These are phyloP conservation scores for Drosophila incognita DNA, from an alignment of 2,888 invertebrate genomes.

Conservation along the genomic window DNA sequence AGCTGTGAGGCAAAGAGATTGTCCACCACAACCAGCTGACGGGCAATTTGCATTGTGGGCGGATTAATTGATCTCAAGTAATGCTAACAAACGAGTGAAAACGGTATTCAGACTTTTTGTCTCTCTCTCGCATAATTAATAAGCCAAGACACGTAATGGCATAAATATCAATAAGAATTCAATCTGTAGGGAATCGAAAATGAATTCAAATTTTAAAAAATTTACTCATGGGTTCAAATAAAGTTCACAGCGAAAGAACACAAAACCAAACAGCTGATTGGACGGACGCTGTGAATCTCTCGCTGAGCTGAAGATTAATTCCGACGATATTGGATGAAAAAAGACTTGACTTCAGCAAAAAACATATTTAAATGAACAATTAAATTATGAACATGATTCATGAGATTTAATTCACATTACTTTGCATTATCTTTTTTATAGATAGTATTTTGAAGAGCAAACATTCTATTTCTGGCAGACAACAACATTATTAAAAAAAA, in stretches of 20 bases:
- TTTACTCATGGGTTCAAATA: not conserved
- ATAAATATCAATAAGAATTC: not conserved
- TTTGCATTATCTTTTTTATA: not conserved
- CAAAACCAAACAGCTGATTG: not conserved
- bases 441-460: not conserved
- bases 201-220: not conserved
- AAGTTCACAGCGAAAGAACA: not conserved
- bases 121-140: slow-evolving; percentile 12
- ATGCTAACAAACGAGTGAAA: slow-evolving; percentile 27
- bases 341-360: not conserved
- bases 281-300: not conserved
- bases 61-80: slow-evolving; percentile 61
- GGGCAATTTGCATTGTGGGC: slow-evolving; percentile 68
- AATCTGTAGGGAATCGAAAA: not conserved
- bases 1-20: slow-evolving; percentile 62
- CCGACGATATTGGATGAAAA: not conserved
- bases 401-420: not conserved
- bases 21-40: slow-evolving; percentile 34
- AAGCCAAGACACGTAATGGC: not conserved
- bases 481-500: not conserved
- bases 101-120: slow-evolving; percentile 12
- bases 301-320: not conserved
- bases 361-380: not conserved
- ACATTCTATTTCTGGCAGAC: not conserved
- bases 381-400: not conserved